A percentile compares a stretch with the other conserved stretches of the same genome.
Conservation (phyloP, 2,113 vertebrate genomes). For the Scomber scombrus region DNA sequence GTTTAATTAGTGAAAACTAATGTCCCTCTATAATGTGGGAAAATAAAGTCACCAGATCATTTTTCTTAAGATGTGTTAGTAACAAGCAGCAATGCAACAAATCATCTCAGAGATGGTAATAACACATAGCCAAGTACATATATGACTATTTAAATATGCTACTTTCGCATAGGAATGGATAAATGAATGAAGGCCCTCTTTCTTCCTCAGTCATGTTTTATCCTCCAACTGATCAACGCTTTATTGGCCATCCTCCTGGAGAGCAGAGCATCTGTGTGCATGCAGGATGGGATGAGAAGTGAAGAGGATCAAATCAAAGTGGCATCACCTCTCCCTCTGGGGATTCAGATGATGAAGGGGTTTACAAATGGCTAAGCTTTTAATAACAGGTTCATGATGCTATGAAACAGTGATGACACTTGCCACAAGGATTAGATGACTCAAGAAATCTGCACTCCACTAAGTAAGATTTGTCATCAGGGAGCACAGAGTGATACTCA, state of each 20-base stretch:
- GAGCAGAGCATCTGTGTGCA: conserved; percentile 30
- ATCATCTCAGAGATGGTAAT: neutral
- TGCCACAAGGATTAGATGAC: conserved; percentile 65
- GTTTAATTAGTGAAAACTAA: conserved; percentile 13
- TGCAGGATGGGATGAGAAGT: conserved; percentile 33
- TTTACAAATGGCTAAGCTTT: conserved; percentile 70
- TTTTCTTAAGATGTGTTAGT: neutral
- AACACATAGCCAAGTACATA: neutral
- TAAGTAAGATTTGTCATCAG: conserved; percentile 63
- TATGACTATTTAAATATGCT: too few species aligned
- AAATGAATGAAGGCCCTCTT: neutral
- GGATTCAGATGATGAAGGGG: conserved; percentile 62
- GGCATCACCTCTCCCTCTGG: conserved; percentile 40
- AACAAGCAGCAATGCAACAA: neutral
- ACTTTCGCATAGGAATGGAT: neutral
- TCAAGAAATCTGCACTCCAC: conserved; percentile 54
- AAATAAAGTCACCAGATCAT: neutral
- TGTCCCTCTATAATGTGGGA: neutral
- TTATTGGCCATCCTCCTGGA: conserved; percentile 12
- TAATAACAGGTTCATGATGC: conserved; percentile 64
- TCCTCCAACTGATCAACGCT: neutral
- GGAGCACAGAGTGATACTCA: conserved; percentile 5
- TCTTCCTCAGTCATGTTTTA: conserved; percentile 13
- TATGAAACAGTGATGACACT: conserved; percentile 52
- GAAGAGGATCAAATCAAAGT: conserved; percentile 63